Evolutionary conservation across 2,888 invertebrate species (phyloP).

Genomic region (Acheta domesticus): DNA sequence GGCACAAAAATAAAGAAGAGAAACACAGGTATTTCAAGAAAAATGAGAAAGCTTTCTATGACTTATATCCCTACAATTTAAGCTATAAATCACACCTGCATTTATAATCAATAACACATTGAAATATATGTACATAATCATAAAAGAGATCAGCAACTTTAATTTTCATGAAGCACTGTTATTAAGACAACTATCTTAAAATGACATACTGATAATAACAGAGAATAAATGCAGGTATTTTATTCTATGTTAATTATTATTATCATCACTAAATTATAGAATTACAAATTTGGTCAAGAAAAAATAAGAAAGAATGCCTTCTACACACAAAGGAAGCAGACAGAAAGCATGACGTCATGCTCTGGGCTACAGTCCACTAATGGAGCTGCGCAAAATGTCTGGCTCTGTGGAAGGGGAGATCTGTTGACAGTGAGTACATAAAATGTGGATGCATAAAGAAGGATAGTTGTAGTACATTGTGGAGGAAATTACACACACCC

Average conservation of each 20-base stretch:
- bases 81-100: too few relatives aligned
- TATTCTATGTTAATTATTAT: not conserved
- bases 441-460: not conserved
- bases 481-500: not conserved
- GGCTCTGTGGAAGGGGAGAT: not conserved
- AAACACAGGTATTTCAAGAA: too few relatives aligned
- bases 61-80: too few relatives aligned
- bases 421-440: conserved; percentile 6
- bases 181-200: not conserved
- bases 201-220: not conserved
- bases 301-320: not conserved
- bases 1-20: too few relatives aligned
- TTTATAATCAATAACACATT: not conserved
- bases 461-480: not conserved
- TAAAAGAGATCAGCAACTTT: not conserved
- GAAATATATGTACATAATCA: conserved; percentile 10
- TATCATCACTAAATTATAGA: not conserved
- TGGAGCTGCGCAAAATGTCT: conserved; percentile 18
- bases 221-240: conserved; percentile 1
- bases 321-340: conserved; percentile 18
- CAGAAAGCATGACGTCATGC: conserved; percentile 18
- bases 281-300: not conserved
- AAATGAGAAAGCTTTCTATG: too few relatives aligned
- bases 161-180: not conserved
- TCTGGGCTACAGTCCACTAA: conserved; percentile 10